Evolutionary conservation across 2,797 vertebrate genomes (phyloP), one percentile per base, ranked within the genome.

Genomic region (Danio jaintianensis): DNA sequence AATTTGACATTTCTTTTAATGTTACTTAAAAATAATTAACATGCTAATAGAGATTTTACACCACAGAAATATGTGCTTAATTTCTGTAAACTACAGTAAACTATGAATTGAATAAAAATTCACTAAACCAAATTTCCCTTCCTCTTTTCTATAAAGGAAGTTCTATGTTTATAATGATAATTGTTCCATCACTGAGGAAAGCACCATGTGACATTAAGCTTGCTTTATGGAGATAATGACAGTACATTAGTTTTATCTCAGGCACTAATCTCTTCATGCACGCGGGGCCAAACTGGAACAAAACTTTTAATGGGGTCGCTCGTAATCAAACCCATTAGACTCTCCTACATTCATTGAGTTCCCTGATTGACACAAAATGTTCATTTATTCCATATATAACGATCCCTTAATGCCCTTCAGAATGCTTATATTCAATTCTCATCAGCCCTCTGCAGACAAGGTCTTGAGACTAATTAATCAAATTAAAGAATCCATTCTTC

Each of bases 401-500:
- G 68, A 50, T 75, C 55, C 59, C 11, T 61, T 77, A 72, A 72
- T 83, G 59, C 63, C 48, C 67, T 80, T 80, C 64, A 66, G 36
- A 71, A 74, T 71, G 77, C 78, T 64, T 77, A 72, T 68, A 47
- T 77, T 75, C 82, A 63, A 53, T 80, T 83, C 78, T 83, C 82
- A 83, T 80, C 82, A 83, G 82, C 56, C 72, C 78, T 71, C 52
- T 67, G 58, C 43, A 80, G 77, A 83, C 68, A 70, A 83, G 78
- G 78, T 80, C 82, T 72, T 80, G 66, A 81, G 78, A 20, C 73
- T 84, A 81, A 84, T 84, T 84, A 77, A 84, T 85, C 72, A 77
- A 82, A 85, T 85, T 85, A 85, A 75, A 73, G 47, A 69, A 80
- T 80, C 61, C 45, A 68, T 82, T 85, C 48, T 70, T 76, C 81